Evolutionary conservation across 2,797 vertebrate species (phyloP).

Genomic region (Xenops minutus): DNA sequence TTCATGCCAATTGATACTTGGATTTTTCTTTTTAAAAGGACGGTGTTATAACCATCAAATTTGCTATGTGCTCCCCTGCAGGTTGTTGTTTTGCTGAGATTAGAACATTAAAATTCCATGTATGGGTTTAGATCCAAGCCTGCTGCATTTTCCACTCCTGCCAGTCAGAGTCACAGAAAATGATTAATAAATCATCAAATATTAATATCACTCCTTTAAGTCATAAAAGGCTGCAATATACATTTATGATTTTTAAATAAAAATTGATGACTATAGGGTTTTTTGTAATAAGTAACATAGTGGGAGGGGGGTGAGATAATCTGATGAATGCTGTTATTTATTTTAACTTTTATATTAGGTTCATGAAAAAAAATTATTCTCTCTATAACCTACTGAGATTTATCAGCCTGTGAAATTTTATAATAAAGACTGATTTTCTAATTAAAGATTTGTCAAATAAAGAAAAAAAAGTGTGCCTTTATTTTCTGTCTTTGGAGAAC

Average conservation of each 20-base stretch:
- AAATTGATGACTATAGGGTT: slow-evolving; percentile 63
- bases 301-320: slow-evolving; percentile 35
- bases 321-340: slow-evolving; percentile 72
- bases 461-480: slow-evolving; percentile 40
- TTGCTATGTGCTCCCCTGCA: neutral
- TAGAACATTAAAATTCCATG: slow-evolving; percentile 11
- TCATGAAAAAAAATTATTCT: slow-evolving; percentile 66
- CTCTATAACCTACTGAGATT: slow-evolving; percentile 74
- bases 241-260: slow-evolving; percentile 65
- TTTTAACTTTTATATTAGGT: slow-evolving; percentile 79
- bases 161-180: slow-evolving; percentile 24
- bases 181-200: slow-evolving; percentile 39
- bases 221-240: slow-evolving; percentile 66
- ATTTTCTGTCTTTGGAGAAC: slow-evolving; percentile 46
- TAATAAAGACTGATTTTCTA: slow-evolving; percentile 76
- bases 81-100: slow-evolving; percentile 17
- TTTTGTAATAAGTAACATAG: slow-evolving; percentile 68
- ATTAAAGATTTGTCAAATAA: slow-evolving; percentile 80
- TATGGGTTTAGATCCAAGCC: slow-evolving; percentile 9
- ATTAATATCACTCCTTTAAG: slow-evolving; percentile 37
- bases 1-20: neutral
- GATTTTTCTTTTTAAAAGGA: neutral
- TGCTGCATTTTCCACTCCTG: slow-evolving; percentile 48
- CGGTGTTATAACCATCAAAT: neutral
- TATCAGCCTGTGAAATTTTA: slow-evolving; percentile 78